phyloP scores from a whole-genome alignment of 2,113 vertebrate species.

The Elgaria multicarinata region DNA sequence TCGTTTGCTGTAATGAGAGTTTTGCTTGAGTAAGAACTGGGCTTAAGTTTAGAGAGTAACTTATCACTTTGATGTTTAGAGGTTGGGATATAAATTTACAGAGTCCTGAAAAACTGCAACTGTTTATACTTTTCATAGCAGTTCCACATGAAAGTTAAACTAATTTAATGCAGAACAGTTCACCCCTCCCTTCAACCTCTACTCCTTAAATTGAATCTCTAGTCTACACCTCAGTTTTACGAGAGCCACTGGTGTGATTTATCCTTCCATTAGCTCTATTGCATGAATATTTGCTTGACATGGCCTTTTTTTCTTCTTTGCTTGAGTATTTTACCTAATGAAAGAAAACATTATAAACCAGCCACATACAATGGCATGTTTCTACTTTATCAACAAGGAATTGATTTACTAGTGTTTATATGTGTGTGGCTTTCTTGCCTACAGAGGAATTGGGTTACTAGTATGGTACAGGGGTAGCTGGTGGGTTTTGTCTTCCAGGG shows the following conservation, averaged over 20 bases:
- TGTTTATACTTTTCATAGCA: conserved; percentile 38
- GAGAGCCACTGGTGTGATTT: conserved; percentile 26
- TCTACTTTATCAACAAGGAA: conserved; percentile 67
- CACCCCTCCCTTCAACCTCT: background rate
- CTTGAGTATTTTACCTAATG: conserved; percentile 43
- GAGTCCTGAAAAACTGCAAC: conserved; percentile 37
- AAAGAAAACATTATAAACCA: conserved; percentile 67
- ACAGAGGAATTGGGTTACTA: conserved; percentile 33
- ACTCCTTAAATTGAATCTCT: conserved; percentile 18
- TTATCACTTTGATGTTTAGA: conserved; percentile 28
- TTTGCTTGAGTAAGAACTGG: background rate
- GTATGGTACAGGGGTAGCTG: background rate
- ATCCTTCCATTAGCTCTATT: conserved; percentile 29
- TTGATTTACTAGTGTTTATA: conserved; percentile 61
- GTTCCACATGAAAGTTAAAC: conserved; percentile 47
- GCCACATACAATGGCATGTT: conserved; percentile 38
- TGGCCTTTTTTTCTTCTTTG: background rate
- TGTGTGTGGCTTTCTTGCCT: conserved; percentile 21
- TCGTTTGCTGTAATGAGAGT: background rate
- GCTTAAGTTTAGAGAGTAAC: conserved; percentile 32
- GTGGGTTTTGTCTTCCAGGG: background rate
- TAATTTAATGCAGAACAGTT: conserved; percentile 30
- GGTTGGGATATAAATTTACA: conserved; percentile 31
- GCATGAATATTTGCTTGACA: conserved; percentile 45
- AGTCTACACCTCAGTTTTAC: background rate